Conservation (phyloP, 2,797 vertebrate genomes). For the Euphonia xanthogaster region DNA sequence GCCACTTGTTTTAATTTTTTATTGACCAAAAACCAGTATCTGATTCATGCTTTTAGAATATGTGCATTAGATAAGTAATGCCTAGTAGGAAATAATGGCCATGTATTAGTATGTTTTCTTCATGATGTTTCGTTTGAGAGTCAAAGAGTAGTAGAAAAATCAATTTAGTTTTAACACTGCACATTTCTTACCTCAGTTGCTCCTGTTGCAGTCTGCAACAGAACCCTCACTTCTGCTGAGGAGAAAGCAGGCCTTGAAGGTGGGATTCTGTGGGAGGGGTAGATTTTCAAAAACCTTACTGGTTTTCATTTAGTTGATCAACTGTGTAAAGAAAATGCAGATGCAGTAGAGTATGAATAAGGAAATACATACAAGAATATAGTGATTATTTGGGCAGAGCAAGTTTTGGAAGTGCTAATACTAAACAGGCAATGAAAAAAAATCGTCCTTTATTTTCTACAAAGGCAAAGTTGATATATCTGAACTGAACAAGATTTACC, state of each 20-base stretch:
- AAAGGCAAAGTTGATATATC: conserved; percentile 89
- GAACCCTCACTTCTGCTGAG: background rate
- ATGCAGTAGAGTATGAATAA: background rate
- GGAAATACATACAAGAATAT: background rate
- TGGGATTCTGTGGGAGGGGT: background rate
- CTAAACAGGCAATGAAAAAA: background rate
- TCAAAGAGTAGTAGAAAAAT: background rate
- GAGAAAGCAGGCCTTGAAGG: background rate
- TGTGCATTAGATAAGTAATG: background rate
- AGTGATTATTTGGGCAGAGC: background rate
- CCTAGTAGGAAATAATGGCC: background rate
- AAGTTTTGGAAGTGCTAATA: conserved; percentile 11
- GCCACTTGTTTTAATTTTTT: background rate
- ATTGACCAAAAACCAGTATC: background rate
- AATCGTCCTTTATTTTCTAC: conserved; percentile 24
- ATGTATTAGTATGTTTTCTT: background rate
- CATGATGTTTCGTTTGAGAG: background rate
- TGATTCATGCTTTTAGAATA: background rate
- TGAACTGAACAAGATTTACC: conserved; percentile 82
- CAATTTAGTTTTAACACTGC: background rate
- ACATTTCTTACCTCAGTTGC: background rate
- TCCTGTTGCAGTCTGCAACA: background rate
- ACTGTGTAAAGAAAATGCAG: background rate
- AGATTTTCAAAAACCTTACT: background rate
- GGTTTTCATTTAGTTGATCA: background rate